These are phyloP conservation scores for Papilio helenus DNA, from an alignment of 1,140 invertebrate species.

Conservation along the genomic window DNA sequence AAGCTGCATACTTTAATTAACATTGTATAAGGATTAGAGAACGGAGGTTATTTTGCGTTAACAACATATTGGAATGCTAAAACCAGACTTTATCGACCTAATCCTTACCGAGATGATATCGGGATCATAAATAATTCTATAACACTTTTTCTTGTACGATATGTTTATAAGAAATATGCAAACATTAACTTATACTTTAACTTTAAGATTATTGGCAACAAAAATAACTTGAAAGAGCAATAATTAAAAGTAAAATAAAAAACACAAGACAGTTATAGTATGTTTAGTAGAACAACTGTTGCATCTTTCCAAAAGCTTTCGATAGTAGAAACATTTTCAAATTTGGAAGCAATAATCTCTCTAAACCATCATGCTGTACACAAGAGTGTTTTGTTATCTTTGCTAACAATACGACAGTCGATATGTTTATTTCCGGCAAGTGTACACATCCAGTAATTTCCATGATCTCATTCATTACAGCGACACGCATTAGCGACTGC, in stretches of 20 bases:
- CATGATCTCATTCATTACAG: constrained; percentile 78
- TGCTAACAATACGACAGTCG: background rate
- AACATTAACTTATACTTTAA: background rate
- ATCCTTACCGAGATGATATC: constrained; percentile 15
- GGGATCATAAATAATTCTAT: background rate
- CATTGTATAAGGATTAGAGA: background rate
- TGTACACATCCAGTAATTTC: constrained; percentile 56
- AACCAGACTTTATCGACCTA: constrained; percentile 2
- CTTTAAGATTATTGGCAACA: background rate
- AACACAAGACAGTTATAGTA: no score
- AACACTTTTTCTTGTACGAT: background rate
- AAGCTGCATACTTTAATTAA: constrained; percentile 17
- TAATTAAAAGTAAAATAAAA: background rate
- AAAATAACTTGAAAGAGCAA: background rate
- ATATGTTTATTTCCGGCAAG: constrained; percentile 1
- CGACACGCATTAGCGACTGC: constrained; percentile 71
- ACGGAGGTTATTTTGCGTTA: background rate
- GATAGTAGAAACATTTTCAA: no score
- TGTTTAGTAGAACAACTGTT: no score
- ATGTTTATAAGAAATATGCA: background rate
- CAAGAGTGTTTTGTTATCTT: no score
- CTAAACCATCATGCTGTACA: no score
- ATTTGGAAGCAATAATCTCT: no score
- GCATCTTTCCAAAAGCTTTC: no score
- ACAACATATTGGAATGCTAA: constrained; percentile 1